A percentile compares a stretch with the other conserved stretches of the same genome.
Conservation (phyloP, 2,797 vertebrate species). For the Melopsittacus undulatus region DNA sequence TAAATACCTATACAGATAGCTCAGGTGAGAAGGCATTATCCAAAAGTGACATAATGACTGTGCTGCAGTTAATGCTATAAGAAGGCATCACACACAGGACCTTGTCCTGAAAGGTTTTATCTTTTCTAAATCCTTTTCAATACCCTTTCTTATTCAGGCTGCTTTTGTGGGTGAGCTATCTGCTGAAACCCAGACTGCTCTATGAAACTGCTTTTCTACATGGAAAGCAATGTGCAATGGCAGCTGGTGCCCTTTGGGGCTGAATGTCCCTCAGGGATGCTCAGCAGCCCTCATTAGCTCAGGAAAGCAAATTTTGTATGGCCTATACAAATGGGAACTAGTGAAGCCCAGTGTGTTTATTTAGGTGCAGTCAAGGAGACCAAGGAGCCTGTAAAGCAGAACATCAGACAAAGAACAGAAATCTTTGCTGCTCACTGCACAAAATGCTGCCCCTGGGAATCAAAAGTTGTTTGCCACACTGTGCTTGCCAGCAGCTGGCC, state of each 20-base stretch:
- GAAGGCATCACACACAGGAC: neutral
- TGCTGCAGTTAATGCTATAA: neutral
- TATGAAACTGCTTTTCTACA: neutral
- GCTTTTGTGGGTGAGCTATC: neutral
- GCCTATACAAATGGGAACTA: neutral
- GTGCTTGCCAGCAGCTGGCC: neutral
- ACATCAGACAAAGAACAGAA: neutral
- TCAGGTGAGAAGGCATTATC: rapidly evolving
- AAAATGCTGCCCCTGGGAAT: neutral
- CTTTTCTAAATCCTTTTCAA: neutral
- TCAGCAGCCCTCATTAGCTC: neutral
- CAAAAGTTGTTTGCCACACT: rapidly evolving
- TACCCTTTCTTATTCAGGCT: neutral
- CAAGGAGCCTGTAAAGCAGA: neutral
- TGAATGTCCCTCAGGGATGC: neutral
- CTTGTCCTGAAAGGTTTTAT: neutral
- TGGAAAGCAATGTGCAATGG: neutral
- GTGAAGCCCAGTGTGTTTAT: neutral
- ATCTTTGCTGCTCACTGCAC: neutral
- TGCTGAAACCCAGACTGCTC: neutral
- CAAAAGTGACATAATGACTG: neutral
- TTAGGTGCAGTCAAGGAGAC: neutral
- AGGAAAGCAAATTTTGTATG: neutral
- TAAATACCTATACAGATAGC: neutral
- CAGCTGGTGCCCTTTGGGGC: neutral